Conservation (phyloP, 2,797 vertebrate species). For the Channa striata region DNA sequence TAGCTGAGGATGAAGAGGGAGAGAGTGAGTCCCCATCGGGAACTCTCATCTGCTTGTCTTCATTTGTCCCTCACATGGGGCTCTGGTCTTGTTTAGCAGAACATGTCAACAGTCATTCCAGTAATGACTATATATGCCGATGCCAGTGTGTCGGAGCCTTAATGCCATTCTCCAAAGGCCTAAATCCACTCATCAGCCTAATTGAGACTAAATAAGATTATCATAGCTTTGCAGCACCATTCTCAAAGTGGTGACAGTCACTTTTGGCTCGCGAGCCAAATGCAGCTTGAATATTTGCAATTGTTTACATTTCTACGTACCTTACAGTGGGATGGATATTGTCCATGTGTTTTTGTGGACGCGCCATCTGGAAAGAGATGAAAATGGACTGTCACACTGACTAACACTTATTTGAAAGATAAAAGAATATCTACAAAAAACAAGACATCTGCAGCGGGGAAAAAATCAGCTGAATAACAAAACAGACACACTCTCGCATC, state of each 20-base stretch:
- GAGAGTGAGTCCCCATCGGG: slow-evolving; percentile 58
- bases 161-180: slow-evolving; percentile 34
- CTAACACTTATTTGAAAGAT: slow-evolving; percentile 54
- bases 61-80: slow-evolving; percentile 73
- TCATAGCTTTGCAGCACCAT: slow-evolving; percentile 19
- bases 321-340: slow-evolving; percentile 35
- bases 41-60: slow-evolving; percentile 79
- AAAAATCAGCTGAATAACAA: slow-evolving; percentile 19
- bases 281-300: slow-evolving; percentile 38
- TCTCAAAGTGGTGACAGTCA: slow-evolving; percentile 14
- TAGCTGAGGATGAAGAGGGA: slow-evolving; percentile 62
- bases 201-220: slow-evolving; percentile 43
- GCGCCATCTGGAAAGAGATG: slow-evolving; percentile 47
- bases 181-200: slow-evolving; percentile 26
- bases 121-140: slow-evolving; percentile 63
- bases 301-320: slow-evolving; percentile 43
- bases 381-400: slow-evolving; percentile 52
- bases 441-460: background rate
- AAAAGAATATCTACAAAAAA: slow-evolving; percentile 39
- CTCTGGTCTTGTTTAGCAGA: slow-evolving; percentile 67
- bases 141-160: slow-evolving; percentile 39
- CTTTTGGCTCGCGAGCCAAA: slow-evolving; percentile 16
- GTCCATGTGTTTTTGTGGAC: slow-evolving; percentile 23
- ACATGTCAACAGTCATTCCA: slow-evolving; percentile 68
- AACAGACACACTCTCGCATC: slow-evolving; percentile 28